Evolutionary conservation across 2,797 vertebrate genomes (phyloP).

Genomic region (Tangara arthus): DNA sequence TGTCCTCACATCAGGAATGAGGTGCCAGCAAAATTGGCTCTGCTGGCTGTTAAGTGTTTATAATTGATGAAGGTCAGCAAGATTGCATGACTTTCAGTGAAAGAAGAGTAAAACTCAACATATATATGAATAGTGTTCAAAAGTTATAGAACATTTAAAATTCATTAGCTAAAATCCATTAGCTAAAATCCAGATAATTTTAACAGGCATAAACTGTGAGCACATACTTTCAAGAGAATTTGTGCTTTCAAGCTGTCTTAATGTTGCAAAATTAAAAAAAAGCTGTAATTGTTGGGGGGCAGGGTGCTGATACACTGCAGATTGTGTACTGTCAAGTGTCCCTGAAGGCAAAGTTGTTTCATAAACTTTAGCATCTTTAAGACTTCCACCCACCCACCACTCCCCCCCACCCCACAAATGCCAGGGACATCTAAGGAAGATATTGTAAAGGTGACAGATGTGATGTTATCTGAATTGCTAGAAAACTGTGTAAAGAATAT

Average conservation of each 20-base stretch:
- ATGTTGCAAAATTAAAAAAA: not conserved
- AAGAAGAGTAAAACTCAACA: not conserved
- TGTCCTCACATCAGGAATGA: conserved; percentile 1
- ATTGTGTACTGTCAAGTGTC: not conserved
- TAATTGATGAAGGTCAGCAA: not conserved
- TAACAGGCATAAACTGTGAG: not conserved
- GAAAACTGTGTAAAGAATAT: not conserved
- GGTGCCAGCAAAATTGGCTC: not conserved
- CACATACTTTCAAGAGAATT: not conserved
- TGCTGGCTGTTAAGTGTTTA: not conserved
- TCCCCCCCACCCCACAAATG: not conserved
- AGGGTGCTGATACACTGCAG: not conserved
- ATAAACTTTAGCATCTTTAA: conserved; percentile 2
- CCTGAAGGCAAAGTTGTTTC: not conserved
- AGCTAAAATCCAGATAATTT: conserved; percentile 23
- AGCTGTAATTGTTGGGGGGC: not conserved
- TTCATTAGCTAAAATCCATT: conserved; percentile 35
- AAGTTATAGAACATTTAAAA: conserved; percentile 15
- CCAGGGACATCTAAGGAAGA: not conserved
- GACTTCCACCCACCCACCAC: not conserved
- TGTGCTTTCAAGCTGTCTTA: not conserved
- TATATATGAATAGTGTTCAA: not conserved
- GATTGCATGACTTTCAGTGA: not conserved
- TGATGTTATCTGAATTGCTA: not conserved
- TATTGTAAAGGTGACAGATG: not conserved